phyloP scores from a whole-genome alignment of 2,797 vertebrate genomes.

The Heterohyrax brucei region DNA sequence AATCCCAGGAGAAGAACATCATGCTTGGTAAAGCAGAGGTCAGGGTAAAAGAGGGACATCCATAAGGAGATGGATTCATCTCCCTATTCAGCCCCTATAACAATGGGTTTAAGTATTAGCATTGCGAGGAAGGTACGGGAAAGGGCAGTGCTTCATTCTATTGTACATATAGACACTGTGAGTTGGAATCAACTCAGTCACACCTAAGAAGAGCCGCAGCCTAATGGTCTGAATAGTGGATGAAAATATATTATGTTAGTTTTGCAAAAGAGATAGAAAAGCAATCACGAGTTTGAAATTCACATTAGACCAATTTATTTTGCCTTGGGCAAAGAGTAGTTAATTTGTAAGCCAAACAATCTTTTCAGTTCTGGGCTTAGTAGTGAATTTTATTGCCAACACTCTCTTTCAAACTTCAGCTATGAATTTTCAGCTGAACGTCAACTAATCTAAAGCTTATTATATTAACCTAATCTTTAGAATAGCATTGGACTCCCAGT shows the following conservation, averaged over 20 bases:
- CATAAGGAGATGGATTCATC: too few relatives aligned
- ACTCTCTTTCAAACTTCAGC: background rate
- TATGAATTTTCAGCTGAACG: conserved; percentile 48
- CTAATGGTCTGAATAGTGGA: background rate
- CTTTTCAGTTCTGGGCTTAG: background rate
- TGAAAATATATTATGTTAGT: background rate
- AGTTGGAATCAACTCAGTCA: too few relatives aligned
- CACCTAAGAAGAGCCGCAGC: too few relatives aligned
- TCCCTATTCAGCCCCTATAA: too few relatives aligned
- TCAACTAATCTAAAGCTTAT: conserved; percentile 41
- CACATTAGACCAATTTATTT: background rate
- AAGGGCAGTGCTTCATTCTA: too few relatives aligned
- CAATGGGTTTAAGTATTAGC: too few relatives aligned
- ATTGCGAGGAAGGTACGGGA: too few relatives aligned
- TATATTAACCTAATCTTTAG: conserved; percentile 3
- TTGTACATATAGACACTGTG: too few relatives aligned
- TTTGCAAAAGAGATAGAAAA: background rate
- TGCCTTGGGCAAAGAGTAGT: background rate
- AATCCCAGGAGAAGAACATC: too few relatives aligned
- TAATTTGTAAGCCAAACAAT: conserved; percentile 4
- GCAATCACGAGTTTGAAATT: conserved; percentile 7
- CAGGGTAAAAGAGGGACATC: too few relatives aligned
- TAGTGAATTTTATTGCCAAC: background rate
- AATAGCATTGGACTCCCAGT: background rate
- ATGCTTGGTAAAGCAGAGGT: too few relatives aligned